These are phyloP conservation scores for Adela reaumurella DNA, from an alignment of 2,888 invertebrate genomes.

Conservation along the genomic window DNA sequence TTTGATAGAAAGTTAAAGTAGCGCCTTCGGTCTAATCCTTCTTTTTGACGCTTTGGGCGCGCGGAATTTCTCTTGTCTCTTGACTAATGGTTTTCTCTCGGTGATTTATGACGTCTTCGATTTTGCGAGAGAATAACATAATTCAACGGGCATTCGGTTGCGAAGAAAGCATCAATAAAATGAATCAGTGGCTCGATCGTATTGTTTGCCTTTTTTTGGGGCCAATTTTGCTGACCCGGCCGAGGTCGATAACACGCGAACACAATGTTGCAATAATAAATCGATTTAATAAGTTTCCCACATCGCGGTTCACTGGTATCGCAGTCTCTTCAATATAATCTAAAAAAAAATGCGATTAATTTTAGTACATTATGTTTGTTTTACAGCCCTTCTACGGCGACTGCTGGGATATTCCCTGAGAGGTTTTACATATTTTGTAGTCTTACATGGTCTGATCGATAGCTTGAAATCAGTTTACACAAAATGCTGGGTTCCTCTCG, in stretches of 20 bases:
- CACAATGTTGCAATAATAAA: no score
- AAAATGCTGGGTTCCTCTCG: no score
- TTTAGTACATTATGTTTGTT: no score
- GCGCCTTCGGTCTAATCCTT: background rate
- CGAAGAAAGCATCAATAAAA: background rate
- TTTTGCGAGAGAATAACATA: background rate
- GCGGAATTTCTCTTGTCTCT: background rate
- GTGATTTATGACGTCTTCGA: background rate
- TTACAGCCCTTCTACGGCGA: no score
- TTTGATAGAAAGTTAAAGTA: conserved; percentile 5
- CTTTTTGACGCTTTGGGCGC: background rate
- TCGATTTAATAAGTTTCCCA: no score
- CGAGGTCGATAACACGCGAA: background rate
- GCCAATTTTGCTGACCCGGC: background rate
- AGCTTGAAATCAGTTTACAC: no score
- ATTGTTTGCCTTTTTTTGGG: background rate
- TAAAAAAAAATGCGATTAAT: no score
- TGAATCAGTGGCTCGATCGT: background rate
- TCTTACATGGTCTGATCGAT: no score
- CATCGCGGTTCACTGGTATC: no score
- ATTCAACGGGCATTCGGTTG: background rate
- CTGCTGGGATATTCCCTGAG: no score
- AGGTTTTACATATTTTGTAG: no score
- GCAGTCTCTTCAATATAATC: no score
- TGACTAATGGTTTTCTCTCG: background rate